phyloP scores from a whole-genome alignment of 2,113 vertebrate species.

The Platichthys flesus region DNA sequence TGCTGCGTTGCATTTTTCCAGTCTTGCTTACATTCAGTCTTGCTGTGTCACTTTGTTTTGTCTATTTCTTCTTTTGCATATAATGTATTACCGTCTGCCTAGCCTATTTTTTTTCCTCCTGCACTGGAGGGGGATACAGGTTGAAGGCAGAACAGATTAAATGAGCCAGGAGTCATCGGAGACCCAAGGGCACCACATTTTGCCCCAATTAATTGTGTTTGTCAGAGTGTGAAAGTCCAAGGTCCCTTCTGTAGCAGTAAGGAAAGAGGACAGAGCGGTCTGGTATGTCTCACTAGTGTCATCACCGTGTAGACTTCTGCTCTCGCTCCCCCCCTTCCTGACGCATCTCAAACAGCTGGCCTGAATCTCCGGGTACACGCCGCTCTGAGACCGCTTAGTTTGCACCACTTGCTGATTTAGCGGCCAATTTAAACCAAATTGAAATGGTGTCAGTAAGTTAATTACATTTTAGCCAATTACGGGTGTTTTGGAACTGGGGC shows the following conservation, averaged over 20 bases:
- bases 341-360: conserved; percentile 17
- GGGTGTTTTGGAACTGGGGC: conserved; percentile 58
- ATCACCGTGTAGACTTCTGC: conserved; percentile 4
- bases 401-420: conserved; percentile 32
- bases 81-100: conserved; percentile 34
- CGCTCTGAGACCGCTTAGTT: conserved; percentile 10
- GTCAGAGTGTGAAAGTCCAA: conserved; percentile 68
- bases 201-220: conserved; percentile 77
- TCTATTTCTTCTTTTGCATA: conserved; percentile 21
- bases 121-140: conserved; percentile 48
- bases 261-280: conserved; percentile 46
- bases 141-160: conserved; percentile 70
- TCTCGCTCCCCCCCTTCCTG: neutral
- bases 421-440: conserved; percentile 57
- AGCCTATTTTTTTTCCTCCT: conserved; percentile 1
- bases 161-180: conserved; percentile 66
- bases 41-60: conserved; percentile 36
- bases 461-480: conserved; percentile 71
- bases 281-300: conserved; percentile 21
- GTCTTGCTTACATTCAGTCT: conserved; percentile 56
- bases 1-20: conserved; percentile 54
- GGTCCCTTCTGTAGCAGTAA: conserved; percentile 52
- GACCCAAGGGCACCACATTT: conserved; percentile 66
- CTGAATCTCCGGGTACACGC: neutral
- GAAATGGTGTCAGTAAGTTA: conserved; percentile 50